phyloP scores from a whole-genome alignment of 2,113 vertebrate species.

The Urocynchramus pylzowi region DNA sequence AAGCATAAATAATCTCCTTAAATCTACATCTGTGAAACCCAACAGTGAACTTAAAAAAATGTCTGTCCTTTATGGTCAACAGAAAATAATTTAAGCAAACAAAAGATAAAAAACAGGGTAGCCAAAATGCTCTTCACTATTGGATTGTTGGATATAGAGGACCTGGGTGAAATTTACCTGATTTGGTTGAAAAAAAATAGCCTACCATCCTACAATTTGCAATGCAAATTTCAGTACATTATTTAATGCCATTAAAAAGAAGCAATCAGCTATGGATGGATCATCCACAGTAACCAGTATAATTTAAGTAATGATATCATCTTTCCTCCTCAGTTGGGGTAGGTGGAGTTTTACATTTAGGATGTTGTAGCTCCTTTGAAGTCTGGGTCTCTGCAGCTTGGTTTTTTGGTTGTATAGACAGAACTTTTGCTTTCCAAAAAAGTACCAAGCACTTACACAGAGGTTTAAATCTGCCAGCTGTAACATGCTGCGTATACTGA shows the following conservation, averaged over 20 bases:
- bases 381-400: neutral
- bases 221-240: neutral
- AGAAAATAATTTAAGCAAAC: neutral
- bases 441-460: neutral
- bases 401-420: neutral
- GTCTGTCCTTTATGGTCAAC: neutral
- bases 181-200: neutral
- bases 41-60: slow-evolving; percentile 24
- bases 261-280: neutral
- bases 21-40: slow-evolving; percentile 23
- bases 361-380: neutral
- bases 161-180: neutral
- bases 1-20: slow-evolving; percentile 51
- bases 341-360: neutral
- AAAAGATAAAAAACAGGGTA: neutral
- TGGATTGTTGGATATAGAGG: neutral
- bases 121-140: neutral
- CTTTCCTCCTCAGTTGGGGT: neutral
- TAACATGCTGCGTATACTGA: neutral
- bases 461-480: neutral
- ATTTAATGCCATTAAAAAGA: neutral
- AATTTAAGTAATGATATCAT: neutral
- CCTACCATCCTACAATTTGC: neutral
- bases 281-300: neutral
- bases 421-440: neutral